Conservation (phyloP, 1,140 invertebrate genomes). For the Linepithema humile region DNA sequence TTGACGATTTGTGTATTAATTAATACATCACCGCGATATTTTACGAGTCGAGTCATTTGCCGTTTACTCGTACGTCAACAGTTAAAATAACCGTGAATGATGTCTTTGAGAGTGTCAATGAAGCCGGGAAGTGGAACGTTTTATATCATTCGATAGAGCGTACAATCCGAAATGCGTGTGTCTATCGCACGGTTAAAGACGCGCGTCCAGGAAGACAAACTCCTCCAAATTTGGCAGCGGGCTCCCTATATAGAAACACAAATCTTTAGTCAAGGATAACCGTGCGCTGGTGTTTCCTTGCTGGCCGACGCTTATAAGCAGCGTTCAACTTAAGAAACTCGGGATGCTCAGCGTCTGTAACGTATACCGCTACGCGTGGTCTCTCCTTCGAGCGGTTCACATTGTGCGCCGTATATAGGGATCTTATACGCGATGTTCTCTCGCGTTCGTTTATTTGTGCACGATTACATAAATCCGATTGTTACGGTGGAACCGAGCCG, state of each 20-base stretch:
- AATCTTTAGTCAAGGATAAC: slow-evolving; percentile 41
- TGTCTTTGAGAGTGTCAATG: slow-evolving; percentile 2
- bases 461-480: slow-evolving; percentile 27
- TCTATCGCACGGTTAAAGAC: not conserved
- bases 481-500: not conserved
- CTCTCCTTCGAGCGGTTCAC: not conserved
- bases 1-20: not conserved
- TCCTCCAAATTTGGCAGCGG: not conserved
- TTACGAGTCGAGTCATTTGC: not conserved
- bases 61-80: not conserved
- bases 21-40: not conserved
- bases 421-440: not conserved
- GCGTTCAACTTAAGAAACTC: slow-evolving; percentile 29
- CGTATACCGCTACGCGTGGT: slow-evolving; percentile 14
- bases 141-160: not conserved
- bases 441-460: not conserved
- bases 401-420: slow-evolving; percentile 6
- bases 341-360: slow-evolving; percentile 34
- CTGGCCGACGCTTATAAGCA: not conserved
- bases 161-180: not conserved
- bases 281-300: slow-evolving; percentile 10
- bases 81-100: slow-evolving; percentile 24
- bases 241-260: not conserved
- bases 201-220: not conserved
- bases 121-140: not conserved